phyloP scores from a whole-genome alignment of 2,113 vertebrate genomes.

The Gorsachius goisagi region DNA sequence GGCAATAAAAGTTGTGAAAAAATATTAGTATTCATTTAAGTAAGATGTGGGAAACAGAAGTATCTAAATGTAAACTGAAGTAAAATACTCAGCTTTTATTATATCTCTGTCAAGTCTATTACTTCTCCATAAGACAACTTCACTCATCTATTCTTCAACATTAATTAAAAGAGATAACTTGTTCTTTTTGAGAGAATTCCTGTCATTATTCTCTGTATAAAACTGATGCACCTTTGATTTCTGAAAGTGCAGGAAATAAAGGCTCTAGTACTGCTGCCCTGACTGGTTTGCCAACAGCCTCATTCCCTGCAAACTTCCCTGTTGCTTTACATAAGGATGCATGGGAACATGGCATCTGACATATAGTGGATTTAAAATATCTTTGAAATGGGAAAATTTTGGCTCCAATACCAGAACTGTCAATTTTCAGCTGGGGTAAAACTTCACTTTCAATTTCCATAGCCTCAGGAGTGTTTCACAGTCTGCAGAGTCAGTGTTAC shows the following conservation, averaged over 20 bases:
- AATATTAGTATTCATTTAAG: background rate
- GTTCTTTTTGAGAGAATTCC: background rate
- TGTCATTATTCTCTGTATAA: background rate
- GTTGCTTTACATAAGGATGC: background rate
- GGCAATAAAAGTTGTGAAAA: background rate
- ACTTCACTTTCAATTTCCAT: background rate
- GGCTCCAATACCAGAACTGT: background rate
- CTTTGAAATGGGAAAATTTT: background rate
- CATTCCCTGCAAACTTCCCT: background rate
- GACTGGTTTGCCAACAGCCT: background rate
- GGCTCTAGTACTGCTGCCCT: background rate
- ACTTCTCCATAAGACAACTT: background rate
- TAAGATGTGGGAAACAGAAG: background rate
- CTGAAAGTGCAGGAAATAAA: background rate
- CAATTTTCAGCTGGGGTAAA: background rate
- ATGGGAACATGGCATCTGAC: background rate
- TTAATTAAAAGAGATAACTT: constrained; percentile 1
- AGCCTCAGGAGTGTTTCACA: too few relatives aligned
- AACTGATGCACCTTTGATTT: background rate
- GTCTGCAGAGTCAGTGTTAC: background rate
- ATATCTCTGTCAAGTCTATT: background rate
- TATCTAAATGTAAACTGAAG: background rate
- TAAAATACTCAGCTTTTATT: background rate
- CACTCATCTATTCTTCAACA: background rate
- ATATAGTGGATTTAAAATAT: background rate